Evolutionary conservation across 2,113 vertebrate genomes (phyloP), one percentile per base, ranked within the genome.

Genomic region (Scalopus aquaticus): DNA sequence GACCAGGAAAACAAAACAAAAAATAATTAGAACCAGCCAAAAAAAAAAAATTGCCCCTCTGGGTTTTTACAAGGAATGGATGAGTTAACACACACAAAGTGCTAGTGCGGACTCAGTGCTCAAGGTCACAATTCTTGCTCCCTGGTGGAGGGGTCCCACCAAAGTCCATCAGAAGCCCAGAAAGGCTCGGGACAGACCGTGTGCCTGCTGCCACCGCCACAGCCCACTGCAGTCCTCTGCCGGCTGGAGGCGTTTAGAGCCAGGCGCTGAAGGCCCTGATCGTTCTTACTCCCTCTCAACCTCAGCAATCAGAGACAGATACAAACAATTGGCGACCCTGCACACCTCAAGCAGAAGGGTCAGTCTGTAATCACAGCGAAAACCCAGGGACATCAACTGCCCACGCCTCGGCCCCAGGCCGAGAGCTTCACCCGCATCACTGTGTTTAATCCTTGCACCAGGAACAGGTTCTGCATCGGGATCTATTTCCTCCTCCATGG

Each of bases 351-450:
- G 26, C 76, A 44, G 49, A 89, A 37, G 22, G 28, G 12, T 44
- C 24, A 2, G 20, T 8, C 0, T 30, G 69, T 24, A 22, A 17
- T 3, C 5, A 3, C 24, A 15, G 0, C 0, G 6, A 51, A 65
- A n/a, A 28, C 32, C 35, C 72, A 32, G 44, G 0, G 16, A 32
- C 44, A 10, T 0, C 35, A 62, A 17, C 62, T 16, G 28, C 2
- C 0, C 0, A 54, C 4, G 1, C 19, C 30, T 22, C 2, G 12
- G 64, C 10, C 42, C 11, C 12, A 10, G 12, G 5, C 3, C 1
- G 35, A 78, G 6, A 37, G 49, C 28, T 44, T 32, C 15, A 12
- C 70, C 32, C 35, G 17, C 5, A 8, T 13, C 54, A 8, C 26
- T 54, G 39, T n/a, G 39, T 86, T 37, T 51, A 11, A 37, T 6